These are phyloP conservation scores for Agrilus mali DNA, from an alignment of 2,888 invertebrate species.

Conservation along the genomic window DNA sequence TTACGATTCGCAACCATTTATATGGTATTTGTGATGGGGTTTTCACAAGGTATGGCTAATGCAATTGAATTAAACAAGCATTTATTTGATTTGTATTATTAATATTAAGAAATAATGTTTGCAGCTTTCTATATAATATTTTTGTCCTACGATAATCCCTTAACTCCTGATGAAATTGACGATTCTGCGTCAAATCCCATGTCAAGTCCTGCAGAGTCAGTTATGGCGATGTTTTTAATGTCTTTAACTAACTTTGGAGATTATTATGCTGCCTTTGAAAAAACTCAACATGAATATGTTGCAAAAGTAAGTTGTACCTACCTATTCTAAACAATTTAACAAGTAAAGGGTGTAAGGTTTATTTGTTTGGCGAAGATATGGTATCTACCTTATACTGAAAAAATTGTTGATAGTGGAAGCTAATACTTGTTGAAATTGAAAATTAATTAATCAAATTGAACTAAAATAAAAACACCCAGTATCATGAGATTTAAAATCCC, in stretches of 20 bases:
- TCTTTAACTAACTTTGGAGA: conserved; percentile 94
- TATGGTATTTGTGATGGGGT: conserved; percentile 92
- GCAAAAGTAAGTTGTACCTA: conserved; percentile 61
- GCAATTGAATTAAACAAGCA: no score
- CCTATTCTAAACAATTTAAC: no score
- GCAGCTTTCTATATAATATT: conserved; percentile 85
- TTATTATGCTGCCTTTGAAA: conserved; percentile 82
- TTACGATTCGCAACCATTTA: conserved; percentile 94
- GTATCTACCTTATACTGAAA: no score
- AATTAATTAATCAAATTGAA: no score
- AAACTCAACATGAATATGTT: conserved; percentile 76
- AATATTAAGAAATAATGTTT: conserved; percentile 17
- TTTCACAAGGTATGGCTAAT: conserved; percentile 68
- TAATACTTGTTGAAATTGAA: no score
- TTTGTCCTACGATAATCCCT: conserved; percentile 72
- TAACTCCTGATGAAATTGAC: conserved; percentile 70
- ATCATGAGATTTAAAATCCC: no score
- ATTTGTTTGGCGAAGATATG: no score
- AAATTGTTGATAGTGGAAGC: no score
- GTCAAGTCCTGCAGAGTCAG: conserved; percentile 85
- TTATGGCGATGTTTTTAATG: conserved; percentile 98
- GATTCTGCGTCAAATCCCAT: conserved; percentile 75
- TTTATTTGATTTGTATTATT: no score
- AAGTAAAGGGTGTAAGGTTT: no score
- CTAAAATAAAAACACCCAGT: no score